Evolutionary conservation across 2,888 invertebrate genomes (phyloP), one percentile per base, ranked within the genome.

Genomic region (Clistopyga incitator): DNA sequence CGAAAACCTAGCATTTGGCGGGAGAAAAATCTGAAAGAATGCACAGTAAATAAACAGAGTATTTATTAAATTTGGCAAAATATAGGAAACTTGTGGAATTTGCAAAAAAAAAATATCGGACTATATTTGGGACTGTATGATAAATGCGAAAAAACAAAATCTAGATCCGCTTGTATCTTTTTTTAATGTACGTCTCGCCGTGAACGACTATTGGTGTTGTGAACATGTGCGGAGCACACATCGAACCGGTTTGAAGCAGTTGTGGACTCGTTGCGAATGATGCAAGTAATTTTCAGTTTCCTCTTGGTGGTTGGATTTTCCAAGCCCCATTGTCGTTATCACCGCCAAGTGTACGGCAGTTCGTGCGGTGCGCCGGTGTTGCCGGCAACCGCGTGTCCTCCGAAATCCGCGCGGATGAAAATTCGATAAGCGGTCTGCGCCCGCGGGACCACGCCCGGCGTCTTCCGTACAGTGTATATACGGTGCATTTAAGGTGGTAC

Each of bases 321-420:
- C 50, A 76, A 59, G 74, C 54, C 59, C 59, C 78, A 81, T 84
- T 82, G 78, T 64, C 65, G 74, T 38, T 38, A 38, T 56, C 75
- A 34, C 34, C 75, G 67, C 64, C 47, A n/a, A 11, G 83, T 82
- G 80, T 85, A 56, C 87, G 87, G 84, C 86, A 81, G 82, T 84
- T 84, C 56, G 76, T 56, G 20, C 11, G 47, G 50, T 47, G 67
- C 74, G 1, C 67, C n/a, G 29, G 56, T 34, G 65, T 77, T 38
- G 54, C 76, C 15, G 52, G 67, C 42, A 38, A 4, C 25, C 54
- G 71, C 65, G 79, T 54, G 65, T 59, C 59, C 56, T 20, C 74
- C 38, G 38, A 75, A 84, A 81, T 78, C 75, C 64, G 38, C 59
- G 78, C 20, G 72, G 70, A 65, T 75, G 77, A 78, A 84, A 84